phyloP scores from a whole-genome alignment of 2,113 vertebrate species.

The Lampris incognitus region DNA sequence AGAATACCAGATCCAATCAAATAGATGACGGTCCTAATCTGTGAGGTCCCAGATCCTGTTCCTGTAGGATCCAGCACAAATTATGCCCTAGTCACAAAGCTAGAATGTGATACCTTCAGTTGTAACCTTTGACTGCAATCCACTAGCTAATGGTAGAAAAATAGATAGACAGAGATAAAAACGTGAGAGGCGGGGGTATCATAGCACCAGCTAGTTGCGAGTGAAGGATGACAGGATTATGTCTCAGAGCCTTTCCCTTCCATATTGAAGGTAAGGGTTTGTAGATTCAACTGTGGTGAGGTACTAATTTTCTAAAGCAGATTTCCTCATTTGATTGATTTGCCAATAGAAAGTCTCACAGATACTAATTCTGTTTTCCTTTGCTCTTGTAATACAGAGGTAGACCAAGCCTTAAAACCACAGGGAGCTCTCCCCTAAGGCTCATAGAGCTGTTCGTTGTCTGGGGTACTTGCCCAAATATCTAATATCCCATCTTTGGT shows the following conservation, averaged over 20 bases:
- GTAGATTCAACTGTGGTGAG: constrained; percentile 62
- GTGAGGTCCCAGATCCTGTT: too few species aligned
- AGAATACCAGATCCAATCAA: too few species aligned
- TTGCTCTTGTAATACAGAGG: constrained; percentile 54
- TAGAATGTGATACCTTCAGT: too few species aligned
- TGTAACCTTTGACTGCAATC: constrained; percentile 5
- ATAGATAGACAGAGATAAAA: constrained; percentile 44
- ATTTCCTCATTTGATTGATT: constrained; percentile 73
- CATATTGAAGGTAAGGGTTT: constrained; percentile 69
- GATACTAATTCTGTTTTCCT: constrained; percentile 56
- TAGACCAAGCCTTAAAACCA: constrained; percentile 61
- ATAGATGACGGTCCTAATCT: too few species aligned
- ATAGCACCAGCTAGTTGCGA: constrained; percentile 31
- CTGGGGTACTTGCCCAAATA: constrained; percentile 70
- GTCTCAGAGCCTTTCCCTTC: constrained; percentile 65
- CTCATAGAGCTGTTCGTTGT: constrained; percentile 54
- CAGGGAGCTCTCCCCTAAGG: constrained; percentile 56
- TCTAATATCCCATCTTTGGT: constrained; percentile 74
- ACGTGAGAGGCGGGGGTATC: constrained; percentile 30
- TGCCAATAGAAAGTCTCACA: constrained; percentile 36
- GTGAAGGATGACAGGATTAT: constrained; percentile 63
- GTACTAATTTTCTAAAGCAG: constrained; percentile 60
- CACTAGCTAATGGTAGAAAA: constrained; percentile 21
- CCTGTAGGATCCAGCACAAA: too few species aligned
- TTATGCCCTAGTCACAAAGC: too few species aligned